phyloP scores from a whole-genome alignment of 2,888 invertebrate species.

The Fissipunctia ypsillon region DNA sequence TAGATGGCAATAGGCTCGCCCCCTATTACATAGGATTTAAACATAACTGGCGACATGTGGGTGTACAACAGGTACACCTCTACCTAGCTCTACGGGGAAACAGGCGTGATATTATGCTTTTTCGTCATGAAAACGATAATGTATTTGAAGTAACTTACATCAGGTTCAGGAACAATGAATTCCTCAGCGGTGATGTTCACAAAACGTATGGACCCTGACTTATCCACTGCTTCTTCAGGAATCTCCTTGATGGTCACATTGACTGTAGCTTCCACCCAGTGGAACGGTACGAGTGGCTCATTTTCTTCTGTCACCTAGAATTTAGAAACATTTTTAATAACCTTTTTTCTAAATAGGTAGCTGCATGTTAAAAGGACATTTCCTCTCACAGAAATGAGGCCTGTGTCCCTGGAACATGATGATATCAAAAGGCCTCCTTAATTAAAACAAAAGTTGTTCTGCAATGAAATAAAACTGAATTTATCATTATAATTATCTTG shows the following conservation, averaged over 20 bases:
- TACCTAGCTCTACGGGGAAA: neutral
- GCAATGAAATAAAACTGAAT: neutral
- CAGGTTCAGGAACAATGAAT: slow-evolving; percentile 92
- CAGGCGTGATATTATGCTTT: no score
- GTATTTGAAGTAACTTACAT: slow-evolving; percentile 77
- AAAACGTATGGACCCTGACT: slow-evolving; percentile 97
- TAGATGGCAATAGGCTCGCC: neutral
- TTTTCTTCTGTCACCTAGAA: slow-evolving; percentile 92
- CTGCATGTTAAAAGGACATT: neutral
- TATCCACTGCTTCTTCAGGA: slow-evolving; percentile 97
- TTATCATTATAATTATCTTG: neutral
- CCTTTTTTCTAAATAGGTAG: neutral
- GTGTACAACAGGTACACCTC: neutral
- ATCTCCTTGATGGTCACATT: slow-evolving; percentile 96
- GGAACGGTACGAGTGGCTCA: slow-evolving; percentile 89
- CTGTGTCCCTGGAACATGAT: neutral
- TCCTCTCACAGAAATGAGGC: neutral
- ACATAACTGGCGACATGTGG: neutral
- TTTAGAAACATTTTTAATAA: neutral
- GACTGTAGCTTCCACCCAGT: slow-evolving; percentile 95
- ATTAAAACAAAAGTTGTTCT: neutral
- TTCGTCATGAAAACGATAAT: neutral
- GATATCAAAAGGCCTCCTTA: no score
- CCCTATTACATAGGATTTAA: neutral
- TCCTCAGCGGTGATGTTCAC: slow-evolving; percentile 95